Evolutionary conservation across 2,888 invertebrate genomes (phyloP).

Genomic region (Adela reaumurella): DNA sequence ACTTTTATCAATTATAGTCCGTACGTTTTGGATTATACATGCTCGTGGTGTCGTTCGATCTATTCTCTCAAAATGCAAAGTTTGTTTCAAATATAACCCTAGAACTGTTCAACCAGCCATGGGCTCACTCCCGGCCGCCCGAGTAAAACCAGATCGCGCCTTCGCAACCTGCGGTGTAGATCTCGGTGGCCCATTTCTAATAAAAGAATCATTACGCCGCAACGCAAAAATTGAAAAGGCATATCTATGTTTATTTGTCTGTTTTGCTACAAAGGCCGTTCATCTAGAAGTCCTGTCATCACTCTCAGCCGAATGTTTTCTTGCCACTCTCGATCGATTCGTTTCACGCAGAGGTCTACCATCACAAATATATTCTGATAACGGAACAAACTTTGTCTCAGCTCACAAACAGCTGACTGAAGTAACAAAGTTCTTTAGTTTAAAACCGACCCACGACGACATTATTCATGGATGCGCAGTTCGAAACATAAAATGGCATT

Average conservation of each 20-base stretch:
- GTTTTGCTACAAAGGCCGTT: conserved; percentile 14
- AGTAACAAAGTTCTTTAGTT: not conserved
- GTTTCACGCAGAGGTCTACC: conserved; percentile 16
- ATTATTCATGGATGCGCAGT: not conserved
- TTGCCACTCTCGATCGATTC: conserved; percentile 18
- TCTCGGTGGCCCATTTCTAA: conserved; percentile 9
- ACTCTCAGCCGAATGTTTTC: conserved; percentile 15
- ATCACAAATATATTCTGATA: conserved; percentile 14
- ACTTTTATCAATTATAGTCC: conserved; percentile 6
- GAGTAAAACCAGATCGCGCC: conserved; percentile 8
- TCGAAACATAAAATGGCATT: not conserved
- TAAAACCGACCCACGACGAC: not conserved
- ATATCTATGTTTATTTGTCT: conserved; percentile 16
- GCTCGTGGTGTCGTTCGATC: conserved; percentile 14
- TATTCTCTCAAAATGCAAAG: conserved; percentile 1
- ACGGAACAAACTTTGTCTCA: conserved; percentile 17
- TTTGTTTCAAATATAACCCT: not conserved
- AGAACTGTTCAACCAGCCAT: not conserved
- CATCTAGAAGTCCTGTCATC: conserved; percentile 15
- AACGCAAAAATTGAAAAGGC: conserved; percentile 9
- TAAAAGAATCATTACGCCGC: conserved; percentile 8
- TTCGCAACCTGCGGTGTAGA: conserved; percentile 14
- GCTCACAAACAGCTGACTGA: conserved; percentile 6
- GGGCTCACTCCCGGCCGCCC: not conserved
- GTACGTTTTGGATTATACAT: conserved; percentile 15